Conservation (phyloP, 2,888 invertebrate genomes). For the Deilephila elpenor region DNA sequence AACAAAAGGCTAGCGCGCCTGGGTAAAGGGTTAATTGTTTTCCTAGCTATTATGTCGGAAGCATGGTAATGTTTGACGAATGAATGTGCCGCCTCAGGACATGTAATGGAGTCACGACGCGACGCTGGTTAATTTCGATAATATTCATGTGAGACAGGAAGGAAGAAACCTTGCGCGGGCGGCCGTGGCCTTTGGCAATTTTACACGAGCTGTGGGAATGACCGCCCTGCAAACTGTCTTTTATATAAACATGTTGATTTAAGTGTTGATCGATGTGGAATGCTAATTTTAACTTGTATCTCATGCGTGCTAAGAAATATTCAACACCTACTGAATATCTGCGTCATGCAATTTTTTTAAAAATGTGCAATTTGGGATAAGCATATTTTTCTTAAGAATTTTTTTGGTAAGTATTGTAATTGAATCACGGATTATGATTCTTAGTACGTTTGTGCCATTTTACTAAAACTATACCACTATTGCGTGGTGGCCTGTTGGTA, state of each 20-base stretch:
- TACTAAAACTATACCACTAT: too few species aligned
- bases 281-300: too few species aligned
- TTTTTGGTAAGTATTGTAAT: too few species aligned
- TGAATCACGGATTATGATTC: too few species aligned
- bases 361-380: too few species aligned
- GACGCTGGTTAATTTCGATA: conserved; percentile 41
- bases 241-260: background rate
- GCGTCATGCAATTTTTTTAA: background rate
- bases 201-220: conserved; percentile 50
- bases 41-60: conserved; percentile 29
- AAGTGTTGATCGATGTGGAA: background rate
- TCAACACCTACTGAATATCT: background rate
- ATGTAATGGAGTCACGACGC: conserved; percentile 34
- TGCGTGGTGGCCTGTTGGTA: too few species aligned
- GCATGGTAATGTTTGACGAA: conserved; percentile 28
- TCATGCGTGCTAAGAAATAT: background rate
- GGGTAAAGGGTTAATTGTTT: conserved; percentile 17
- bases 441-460: too few species aligned
- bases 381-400: too few species aligned
- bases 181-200: conserved; percentile 58
- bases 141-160: conserved; percentile 45
- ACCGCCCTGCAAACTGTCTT: conserved; percentile 42
- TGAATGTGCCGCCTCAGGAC: conserved; percentile 26
- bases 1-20: background rate
- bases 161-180: conserved; percentile 57